Base-by-base conservation (phyloP, 2,797 vertebrate genomes). In the Limnodromus scolopaceus region DNA sequence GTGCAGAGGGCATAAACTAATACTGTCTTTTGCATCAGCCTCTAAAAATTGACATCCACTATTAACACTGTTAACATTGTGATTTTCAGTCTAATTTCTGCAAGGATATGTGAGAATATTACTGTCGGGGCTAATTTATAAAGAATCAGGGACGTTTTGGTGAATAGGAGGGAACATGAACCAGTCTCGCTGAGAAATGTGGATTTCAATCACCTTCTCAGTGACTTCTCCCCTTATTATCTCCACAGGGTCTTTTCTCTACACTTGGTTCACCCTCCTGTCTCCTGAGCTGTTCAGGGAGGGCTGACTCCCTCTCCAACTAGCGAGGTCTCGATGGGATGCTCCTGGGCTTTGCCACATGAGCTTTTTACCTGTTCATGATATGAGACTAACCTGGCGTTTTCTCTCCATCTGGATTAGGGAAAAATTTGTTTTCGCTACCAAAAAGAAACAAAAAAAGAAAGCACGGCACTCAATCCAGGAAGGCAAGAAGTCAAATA, bases 21-120 rank as follows among this genome's bases (percentile, higher is more conserved):
- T 39, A 66, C 32, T 38, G 46, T 20, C 63, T 51, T 87, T 41
- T 43, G 69, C 53, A 93, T 45, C 48, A 76, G 39, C 13, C 66
- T 63, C 63, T 69, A 77, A 89, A 94, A 87, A 78, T 32, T 87
- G 45, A 79, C 81, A 65, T 76, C 71, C 46, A 57, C 30, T 61
- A n/a, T 55, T 84, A 86, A 66, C 43, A 63, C 55, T 13, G 39
- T 63, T 83, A 93, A 57, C 19, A 82, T 14, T 86, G 54, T 70
- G 64, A 89, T 80, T 94, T 89, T 71, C 91, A 85, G 66, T 28
- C 41, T 85, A 24, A 87, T 92, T 77, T 87, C 70, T 43, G 6
- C 0, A 1, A 92, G 60, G 69, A 84, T 64, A 61, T 75, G 49
- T 68, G 34, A 86, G n/a, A 90, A 84, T 75, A 83, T 80, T 66